These are phyloP conservation scores for Pocota personata DNA, from an alignment of 2,888 invertebrate species.

Conservation along the genomic window DNA sequence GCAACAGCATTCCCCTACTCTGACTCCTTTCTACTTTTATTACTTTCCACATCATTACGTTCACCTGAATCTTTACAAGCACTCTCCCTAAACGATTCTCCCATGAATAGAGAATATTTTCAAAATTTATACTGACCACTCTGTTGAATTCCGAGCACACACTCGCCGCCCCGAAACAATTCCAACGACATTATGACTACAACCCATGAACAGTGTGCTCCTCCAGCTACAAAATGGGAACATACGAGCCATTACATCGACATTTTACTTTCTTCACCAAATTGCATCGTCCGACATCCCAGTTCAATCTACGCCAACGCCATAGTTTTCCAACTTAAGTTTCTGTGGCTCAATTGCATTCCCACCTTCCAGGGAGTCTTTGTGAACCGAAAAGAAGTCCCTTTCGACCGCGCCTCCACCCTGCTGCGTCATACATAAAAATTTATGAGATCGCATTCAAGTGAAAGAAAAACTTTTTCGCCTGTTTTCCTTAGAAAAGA, in stretches of 20 bases:
- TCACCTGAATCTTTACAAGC: conserved; percentile 65
- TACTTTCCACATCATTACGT: conserved; percentile 62
- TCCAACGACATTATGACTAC: conserved; percentile 34
- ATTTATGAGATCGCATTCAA: conserved; percentile 73
- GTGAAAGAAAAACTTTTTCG: conserved; percentile 67
- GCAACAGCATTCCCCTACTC: neutral
- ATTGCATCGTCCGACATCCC: conserved; percentile 63
- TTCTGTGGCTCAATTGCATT: conserved; percentile 48
- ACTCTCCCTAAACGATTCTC: conserved; percentile 57
- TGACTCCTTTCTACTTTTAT: conserved; percentile 22
- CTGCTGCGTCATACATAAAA: conserved; percentile 62
- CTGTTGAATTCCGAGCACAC: conserved; percentile 24
- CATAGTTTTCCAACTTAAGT: conserved; percentile 50
- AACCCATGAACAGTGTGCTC: conserved; percentile 6
- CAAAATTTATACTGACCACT: conserved; percentile 70
- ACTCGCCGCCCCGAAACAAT: conserved; percentile 19
- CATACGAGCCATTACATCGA: conserved; percentile 67
- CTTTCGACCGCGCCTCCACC: neutral
- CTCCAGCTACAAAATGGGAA: conserved; percentile 51
- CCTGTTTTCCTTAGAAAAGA: conserved; percentile 35
- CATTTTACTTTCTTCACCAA: conserved; percentile 64
- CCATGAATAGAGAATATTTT: conserved; percentile 71
- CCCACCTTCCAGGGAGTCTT: conserved; percentile 1
- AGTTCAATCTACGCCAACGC: conserved; percentile 62
- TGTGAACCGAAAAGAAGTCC: conserved; percentile 15